Conservation (phyloP, 2,113 vertebrate species). For the Nasalis larvatus region DNA sequence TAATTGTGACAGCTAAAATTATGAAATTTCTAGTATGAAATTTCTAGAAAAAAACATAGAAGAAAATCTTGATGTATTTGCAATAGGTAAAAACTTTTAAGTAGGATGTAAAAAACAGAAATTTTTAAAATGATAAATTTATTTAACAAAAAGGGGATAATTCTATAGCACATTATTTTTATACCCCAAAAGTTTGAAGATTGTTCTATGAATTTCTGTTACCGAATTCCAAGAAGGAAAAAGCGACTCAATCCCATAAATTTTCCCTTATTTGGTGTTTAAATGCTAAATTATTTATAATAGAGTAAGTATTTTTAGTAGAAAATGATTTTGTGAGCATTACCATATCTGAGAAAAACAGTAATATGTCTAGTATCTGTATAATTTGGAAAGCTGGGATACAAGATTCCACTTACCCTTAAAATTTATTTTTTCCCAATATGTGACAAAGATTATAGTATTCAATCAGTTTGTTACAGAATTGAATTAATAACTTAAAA, state of each 20-base stretch:
- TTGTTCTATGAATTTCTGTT: background rate
- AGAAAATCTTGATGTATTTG: background rate
- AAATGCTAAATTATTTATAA: background rate
- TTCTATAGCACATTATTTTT: background rate
- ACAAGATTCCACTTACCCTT: background rate
- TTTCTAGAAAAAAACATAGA: background rate
- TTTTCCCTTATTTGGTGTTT: constrained; percentile 7
- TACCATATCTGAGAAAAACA: background rate
- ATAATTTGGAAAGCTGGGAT: background rate
- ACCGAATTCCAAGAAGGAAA: background rate
- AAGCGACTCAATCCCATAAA: background rate
- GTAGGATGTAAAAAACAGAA: background rate
- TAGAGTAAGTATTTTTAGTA: background rate
- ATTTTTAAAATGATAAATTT: background rate
- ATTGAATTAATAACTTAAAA: background rate
- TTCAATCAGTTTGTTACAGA: background rate
- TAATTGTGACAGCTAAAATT: background rate
- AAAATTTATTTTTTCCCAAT: background rate
- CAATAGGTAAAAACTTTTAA: background rate
- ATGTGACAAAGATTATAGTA: background rate
- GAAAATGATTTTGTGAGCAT: background rate
- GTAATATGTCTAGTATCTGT: background rate
- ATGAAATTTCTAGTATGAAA: background rate
- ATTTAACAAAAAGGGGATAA: background rate
- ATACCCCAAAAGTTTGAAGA: background rate